phyloP scores from a whole-genome alignment of 2,888 invertebrate species.

The Sussaba pulchella region DNA sequence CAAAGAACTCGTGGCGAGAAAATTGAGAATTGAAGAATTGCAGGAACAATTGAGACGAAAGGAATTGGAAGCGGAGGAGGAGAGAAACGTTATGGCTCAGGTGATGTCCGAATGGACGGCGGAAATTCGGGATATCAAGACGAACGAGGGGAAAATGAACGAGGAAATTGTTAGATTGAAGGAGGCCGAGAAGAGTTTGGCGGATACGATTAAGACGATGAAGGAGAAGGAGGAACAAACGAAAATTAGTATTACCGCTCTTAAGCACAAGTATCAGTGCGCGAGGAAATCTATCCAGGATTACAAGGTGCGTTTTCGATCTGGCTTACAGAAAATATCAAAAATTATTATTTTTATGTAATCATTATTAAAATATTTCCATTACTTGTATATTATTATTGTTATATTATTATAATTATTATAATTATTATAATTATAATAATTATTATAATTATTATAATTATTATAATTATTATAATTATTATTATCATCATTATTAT shows the following conservation, averaged over 20 bases:
- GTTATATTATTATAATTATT: too few species aligned
- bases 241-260: conserved; percentile 72
- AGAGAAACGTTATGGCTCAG: conserved; percentile 84
- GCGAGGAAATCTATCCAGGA: conserved; percentile 88
- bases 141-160: conserved; percentile 82
- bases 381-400: too few species aligned
- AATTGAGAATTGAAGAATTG: conserved; percentile 83
- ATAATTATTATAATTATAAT: too few species aligned
- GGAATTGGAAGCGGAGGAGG: conserved; percentile 85
- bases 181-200: conserved; percentile 84
- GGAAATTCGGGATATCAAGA: conserved; percentile 79
- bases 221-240: conserved; percentile 75
- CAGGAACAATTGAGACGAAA: conserved; percentile 85
- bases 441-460: too few species aligned
- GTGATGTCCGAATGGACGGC: conserved; percentile 78
- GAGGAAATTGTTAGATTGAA: conserved; percentile 85
- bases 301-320: conserved; percentile 85
- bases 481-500: too few species aligned
- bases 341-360: too few species aligned
- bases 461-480: too few species aligned
- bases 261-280: conserved; percentile 87
- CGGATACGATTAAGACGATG: conserved; percentile 85
- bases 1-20: conserved; percentile 75
- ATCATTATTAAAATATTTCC: too few species aligned
- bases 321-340: conserved; percentile 36